Conservation (phyloP, 2,888 invertebrate species). For the Chrysolina americana region DNA sequence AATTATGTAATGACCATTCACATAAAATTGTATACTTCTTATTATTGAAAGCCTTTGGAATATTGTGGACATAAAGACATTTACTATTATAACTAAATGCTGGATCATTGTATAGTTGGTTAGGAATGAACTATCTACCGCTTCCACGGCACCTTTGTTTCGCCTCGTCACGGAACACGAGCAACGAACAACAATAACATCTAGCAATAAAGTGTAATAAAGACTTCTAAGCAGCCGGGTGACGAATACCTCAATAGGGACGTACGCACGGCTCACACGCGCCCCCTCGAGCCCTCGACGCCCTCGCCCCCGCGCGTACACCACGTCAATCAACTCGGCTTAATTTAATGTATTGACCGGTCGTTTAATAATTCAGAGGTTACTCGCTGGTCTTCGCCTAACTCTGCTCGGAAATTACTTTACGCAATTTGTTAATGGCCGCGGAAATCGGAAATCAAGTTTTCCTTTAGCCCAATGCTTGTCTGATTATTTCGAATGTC, state of each 20-base stretch:
- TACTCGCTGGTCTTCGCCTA: neutral
- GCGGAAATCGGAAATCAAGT: conserved; percentile 15
- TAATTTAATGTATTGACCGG: conserved; percentile 24
- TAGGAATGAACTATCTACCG: too few species aligned
- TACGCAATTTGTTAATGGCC: conserved; percentile 31
- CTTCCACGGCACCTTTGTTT: neutral
- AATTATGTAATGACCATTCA: too few species aligned
- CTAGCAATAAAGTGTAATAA: conserved; percentile 55
- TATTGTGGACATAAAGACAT: too few species aligned
- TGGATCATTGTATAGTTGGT: too few species aligned
- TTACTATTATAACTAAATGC: too few species aligned
- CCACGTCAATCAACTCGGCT: conserved; percentile 42
- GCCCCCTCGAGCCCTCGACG: conserved; percentile 53
- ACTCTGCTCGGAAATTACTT: conserved; percentile 9
- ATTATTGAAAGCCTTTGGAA: too few species aligned
- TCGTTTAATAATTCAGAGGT: conserved; percentile 39
- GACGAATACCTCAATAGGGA: conserved; percentile 53
- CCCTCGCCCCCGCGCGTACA: conserved; percentile 27
- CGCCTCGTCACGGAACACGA: neutral
- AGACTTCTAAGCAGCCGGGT: conserved; percentile 56
- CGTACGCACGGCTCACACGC: conserved; percentile 57
- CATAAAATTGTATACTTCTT: too few species aligned
- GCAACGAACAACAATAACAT: conserved; percentile 10
- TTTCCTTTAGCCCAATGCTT: neutral
- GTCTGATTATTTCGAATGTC: neutral